Conservation (phyloP, 2,797 vertebrate genomes). For the Micropoecilia bifurca region DNA sequence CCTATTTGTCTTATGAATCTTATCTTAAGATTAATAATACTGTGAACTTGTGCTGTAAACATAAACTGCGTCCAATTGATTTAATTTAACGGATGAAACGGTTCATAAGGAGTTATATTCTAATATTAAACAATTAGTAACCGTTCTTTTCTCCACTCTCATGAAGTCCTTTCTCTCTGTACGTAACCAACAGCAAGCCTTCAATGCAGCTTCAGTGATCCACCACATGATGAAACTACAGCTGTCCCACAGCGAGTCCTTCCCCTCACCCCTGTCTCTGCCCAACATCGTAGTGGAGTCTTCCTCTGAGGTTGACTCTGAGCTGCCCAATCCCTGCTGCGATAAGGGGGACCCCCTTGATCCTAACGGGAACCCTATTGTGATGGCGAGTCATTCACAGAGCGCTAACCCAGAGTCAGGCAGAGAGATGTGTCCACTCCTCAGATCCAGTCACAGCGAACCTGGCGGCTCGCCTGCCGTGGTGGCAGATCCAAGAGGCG, state of each 20-base stretch:
- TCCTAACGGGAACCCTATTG: conserved; percentile 66
- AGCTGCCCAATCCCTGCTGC: neutral
- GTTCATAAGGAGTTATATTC: neutral
- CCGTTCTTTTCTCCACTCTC: neutral
- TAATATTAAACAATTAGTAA: neutral
- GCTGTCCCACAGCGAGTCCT: conserved; percentile 63
- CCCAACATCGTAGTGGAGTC: conserved; percentile 53
- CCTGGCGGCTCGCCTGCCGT: conserved; percentile 28
- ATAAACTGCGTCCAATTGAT: neutral
- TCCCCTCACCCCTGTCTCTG: neutral
- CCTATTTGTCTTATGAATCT: neutral
- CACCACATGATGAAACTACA: conserved; percentile 91
- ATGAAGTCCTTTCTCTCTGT: conserved; percentile 10
- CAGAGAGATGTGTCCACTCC: conserved; percentile 32
- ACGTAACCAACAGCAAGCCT: conserved; percentile 84
- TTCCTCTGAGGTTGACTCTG: conserved; percentile 33
- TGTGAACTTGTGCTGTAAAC: neutral
- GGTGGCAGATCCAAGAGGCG: conserved; percentile 27
- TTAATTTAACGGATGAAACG: neutral
- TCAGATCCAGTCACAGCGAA: conserved; percentile 62
- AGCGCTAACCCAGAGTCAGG: conserved; percentile 62
- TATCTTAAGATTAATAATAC: neutral
- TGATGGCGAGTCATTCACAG: conserved; percentile 26
- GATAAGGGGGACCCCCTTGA: conserved; percentile 31
- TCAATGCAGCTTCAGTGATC: conserved; percentile 85